phyloP scores from a whole-genome alignment of 2,113 vertebrate species.

The Tapirus terrestris region DNA sequence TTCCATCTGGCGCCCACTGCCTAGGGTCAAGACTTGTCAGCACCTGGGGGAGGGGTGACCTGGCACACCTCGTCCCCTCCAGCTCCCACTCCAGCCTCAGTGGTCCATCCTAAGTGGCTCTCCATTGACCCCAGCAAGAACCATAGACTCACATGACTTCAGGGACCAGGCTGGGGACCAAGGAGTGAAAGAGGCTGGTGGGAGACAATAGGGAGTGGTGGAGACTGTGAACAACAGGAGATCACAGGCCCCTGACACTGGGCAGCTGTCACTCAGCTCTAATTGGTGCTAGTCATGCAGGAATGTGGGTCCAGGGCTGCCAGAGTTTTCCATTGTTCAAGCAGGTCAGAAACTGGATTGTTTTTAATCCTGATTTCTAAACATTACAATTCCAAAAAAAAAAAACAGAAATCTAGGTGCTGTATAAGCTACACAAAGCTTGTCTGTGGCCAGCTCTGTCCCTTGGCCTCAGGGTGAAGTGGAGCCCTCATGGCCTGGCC shows the following conservation, averaged over 20 bases:
- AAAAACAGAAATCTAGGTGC: neutral
- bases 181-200: neutral
- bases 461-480: neutral
- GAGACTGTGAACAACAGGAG: neutral
- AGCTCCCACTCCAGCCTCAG: neutral
- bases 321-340: no score
- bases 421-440: no score
- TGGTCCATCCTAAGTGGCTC: neutral
- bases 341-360: neutral
- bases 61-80: neutral
- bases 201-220: neutral
- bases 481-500: neutral
- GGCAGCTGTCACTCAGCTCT: neutral
- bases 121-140: neutral
- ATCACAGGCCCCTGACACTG: rapidly evolving
- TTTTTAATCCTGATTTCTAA: neutral
- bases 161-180: neutral
- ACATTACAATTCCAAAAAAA: neutral
- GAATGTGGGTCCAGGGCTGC: neutral
- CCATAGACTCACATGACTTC: neutral
- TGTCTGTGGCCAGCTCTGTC: rapidly evolving
- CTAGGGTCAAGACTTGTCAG: neutral
- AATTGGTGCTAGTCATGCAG: rapidly evolving
- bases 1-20: neutral
- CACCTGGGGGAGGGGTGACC: neutral